These are phyloP conservation scores for Lithophane socia DNA, from an alignment of 2,888 invertebrate species.

Conservation along the genomic window DNA sequence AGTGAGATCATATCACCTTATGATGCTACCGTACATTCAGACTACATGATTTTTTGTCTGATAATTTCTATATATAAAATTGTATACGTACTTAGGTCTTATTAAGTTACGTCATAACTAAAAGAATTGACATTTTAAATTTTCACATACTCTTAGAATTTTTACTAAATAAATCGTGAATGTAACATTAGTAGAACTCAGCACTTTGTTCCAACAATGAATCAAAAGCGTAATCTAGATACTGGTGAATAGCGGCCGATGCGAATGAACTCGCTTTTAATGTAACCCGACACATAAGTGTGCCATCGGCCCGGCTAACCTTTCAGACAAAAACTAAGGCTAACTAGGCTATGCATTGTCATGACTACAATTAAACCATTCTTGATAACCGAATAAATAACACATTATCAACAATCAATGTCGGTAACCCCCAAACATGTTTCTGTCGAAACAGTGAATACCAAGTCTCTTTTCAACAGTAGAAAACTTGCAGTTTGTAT, in stretches of 20 bases:
- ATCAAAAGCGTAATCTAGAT: conserved; percentile 85
- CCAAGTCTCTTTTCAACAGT: conserved; percentile 52
- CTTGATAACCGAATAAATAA: conserved; percentile 35
- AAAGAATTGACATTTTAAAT: conserved; percentile 14
- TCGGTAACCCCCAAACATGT: conserved; percentile 41
- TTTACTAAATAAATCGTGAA: conserved; percentile 60
- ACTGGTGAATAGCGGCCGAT: conserved; percentile 83
- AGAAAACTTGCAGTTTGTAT: conserved; percentile 52
- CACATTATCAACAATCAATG: conserved; percentile 29
- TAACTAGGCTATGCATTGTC: conserved; percentile 71
- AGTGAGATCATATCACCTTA: conserved; percentile 27
- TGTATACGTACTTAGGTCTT: not conserved
- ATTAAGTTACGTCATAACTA: not conserved
- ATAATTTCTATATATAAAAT: not conserved
- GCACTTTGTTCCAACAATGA: conserved; percentile 83
- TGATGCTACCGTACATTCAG: conserved; percentile 6
- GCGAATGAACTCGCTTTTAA: conserved; percentile 89
- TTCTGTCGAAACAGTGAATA: conserved; percentile 51
- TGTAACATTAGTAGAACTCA: conserved; percentile 70
- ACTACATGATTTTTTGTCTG: not conserved
- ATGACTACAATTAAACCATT: conserved; percentile 53
- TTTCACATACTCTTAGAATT: conserved; percentile 14
- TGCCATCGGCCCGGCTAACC: conserved; percentile 87
- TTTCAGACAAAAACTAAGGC: conserved; percentile 81
- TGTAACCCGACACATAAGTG: conserved; percentile 86